These are phyloP conservation scores for Megathymus violae DNA, from an alignment of 1,140 invertebrate species.

Conservation along the genomic window DNA sequence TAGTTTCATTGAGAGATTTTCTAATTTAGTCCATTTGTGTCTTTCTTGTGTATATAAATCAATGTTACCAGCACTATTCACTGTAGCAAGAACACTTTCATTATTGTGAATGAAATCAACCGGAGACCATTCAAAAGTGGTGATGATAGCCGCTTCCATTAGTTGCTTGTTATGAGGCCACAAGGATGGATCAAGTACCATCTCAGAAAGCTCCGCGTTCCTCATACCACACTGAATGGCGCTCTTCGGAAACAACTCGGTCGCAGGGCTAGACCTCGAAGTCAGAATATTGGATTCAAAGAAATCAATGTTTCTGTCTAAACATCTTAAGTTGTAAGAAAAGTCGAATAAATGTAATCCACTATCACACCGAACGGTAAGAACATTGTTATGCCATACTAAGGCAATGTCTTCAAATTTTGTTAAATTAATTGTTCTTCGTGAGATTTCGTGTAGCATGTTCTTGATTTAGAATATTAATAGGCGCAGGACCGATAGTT, in stretches of 20 bases:
- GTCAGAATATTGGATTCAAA: slow-evolving; percentile 43
- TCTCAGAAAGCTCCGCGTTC: slow-evolving; percentile 60
- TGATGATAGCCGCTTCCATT: slow-evolving; percentile 49
- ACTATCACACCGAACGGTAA: slow-evolving; percentile 52
- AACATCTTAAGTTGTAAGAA: slow-evolving; percentile 55
- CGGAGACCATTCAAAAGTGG: slow-evolving; percentile 57
- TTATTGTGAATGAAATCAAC: slow-evolving; percentile 47
- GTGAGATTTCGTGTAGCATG: slow-evolving; percentile 57
- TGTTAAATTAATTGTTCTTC: slow-evolving; percentile 47
- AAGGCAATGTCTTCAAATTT: slow-evolving; percentile 56
- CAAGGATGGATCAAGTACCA: slow-evolving; percentile 59
- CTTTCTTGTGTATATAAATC: slow-evolving; percentile 49
- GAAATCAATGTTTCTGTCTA: slow-evolving; percentile 64
- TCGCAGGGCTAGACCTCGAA: slow-evolving; percentile 53
- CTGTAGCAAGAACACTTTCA: slow-evolving; percentile 51
- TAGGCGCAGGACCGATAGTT: no score
- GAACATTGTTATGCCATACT: slow-evolving; percentile 51
- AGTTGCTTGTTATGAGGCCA: slow-evolving; percentile 63
- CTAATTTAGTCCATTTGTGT: slow-evolving; percentile 43
- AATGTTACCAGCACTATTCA: slow-evolving; percentile 67
- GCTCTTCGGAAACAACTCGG: slow-evolving; percentile 47
- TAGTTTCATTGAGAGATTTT: slow-evolving; percentile 50
- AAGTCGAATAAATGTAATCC: slow-evolving; percentile 58
- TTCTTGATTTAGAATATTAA: not conserved
- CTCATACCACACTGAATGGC: slow-evolving; percentile 45